Evolutionary conservation across 2,888 invertebrate species (phyloP).

Genomic region (Hyposoter dolosus): DNA sequence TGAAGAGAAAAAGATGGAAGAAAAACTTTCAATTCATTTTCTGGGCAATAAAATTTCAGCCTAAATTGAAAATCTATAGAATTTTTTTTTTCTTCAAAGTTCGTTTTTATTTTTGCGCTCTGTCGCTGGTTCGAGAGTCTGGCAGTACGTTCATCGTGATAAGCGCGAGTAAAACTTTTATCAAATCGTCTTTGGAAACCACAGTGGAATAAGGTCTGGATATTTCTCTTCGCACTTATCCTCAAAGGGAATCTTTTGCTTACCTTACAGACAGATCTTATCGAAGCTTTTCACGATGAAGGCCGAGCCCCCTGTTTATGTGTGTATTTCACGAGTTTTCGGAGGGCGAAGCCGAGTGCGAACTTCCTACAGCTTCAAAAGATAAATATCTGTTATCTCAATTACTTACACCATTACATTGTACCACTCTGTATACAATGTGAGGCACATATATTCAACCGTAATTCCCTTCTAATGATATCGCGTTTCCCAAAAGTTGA

Average conservation of each 20-base stretch:
- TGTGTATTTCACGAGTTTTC: slow-evolving; percentile 13
- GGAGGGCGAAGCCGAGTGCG: slow-evolving; percentile 24
- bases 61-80: background rate
- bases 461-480: background rate
- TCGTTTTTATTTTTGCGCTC: slow-evolving; percentile 18
- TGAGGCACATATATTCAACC: background rate
- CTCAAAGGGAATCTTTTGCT: slow-evolving; percentile 40
- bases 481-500: background rate
- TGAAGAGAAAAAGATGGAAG: background rate
- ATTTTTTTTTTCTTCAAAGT: background rate
- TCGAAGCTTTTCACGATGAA: slow-evolving; percentile 46
- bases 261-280: slow-evolving; percentile 30
- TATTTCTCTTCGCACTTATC: slow-evolving; percentile 33
- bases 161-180: slow-evolving; percentile 52
- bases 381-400: slow-evolving; percentile 48
- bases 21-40: background rate
- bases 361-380: slow-evolving; percentile 17
- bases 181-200: slow-evolving; percentile 42
- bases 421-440: background rate
- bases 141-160: slow-evolving; percentile 32
- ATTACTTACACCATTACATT: slow-evolving; percentile 37
- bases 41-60: background rate
- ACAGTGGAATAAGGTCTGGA: slow-evolving; percentile 25
- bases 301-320: background rate
- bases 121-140: slow-evolving; percentile 3